Conservation (phyloP, 2,888 invertebrate species). For the Pantelozetes paolii region DNA sequence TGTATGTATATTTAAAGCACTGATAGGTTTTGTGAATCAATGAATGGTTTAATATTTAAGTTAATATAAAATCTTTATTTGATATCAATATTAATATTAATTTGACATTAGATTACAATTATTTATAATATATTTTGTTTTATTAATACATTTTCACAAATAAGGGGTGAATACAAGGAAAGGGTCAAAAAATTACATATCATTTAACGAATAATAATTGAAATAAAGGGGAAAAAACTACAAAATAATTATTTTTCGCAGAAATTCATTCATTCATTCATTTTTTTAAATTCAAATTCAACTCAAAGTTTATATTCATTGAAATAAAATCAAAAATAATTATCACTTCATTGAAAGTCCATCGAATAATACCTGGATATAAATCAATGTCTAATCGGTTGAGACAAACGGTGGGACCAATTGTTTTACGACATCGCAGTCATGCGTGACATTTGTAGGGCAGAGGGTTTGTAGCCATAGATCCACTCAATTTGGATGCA, state of each 20-base stretch:
- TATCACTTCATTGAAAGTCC: not conserved
- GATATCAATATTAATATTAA: too few species aligned
- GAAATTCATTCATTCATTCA: slow-evolving; percentile 8
- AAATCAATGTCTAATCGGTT: not conserved
- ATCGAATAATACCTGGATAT: slow-evolving; percentile 17
- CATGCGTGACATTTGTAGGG: slow-evolving; percentile 22
- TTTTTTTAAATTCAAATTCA: not conserved
- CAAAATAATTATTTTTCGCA: not conserved
- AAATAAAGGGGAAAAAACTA: slow-evolving; percentile 16
- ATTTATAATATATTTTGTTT: slow-evolving; percentile 9
- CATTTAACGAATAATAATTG: not conserved
- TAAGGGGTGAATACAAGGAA: slow-evolving; percentile 1
- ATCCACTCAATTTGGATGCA: not conserved
- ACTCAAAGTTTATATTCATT: not conserved
- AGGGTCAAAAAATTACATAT: not conserved
- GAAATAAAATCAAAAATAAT: not conserved
- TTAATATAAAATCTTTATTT: too few species aligned
- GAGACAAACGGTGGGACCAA: not conserved
- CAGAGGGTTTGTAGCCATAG: slow-evolving; percentile 13
- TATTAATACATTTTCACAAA: slow-evolving; percentile 14
- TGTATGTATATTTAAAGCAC: too few species aligned
- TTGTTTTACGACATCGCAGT: not conserved
- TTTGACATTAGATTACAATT: not conserved
- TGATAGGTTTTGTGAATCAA: too few species aligned
- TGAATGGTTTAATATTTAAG: too few species aligned